Percentiles rank a stretch among this genome's conserved stretches.
Conservation (phyloP, 2,113 vertebrate genomes). For the Myrmophylax atrothorax region DNA sequence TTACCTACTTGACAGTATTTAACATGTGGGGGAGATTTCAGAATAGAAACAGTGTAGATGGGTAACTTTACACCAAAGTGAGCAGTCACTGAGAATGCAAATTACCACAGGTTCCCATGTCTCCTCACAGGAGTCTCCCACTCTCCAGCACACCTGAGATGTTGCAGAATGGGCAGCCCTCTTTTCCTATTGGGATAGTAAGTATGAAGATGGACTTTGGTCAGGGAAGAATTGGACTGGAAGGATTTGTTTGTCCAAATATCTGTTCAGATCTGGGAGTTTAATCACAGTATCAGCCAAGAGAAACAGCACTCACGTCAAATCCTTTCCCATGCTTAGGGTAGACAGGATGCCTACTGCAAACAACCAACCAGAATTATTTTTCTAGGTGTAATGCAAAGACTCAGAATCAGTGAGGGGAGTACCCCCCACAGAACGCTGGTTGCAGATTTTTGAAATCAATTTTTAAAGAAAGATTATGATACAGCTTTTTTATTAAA, state of each 20-base stretch:
- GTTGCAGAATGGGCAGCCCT: background rate
- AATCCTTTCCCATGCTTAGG: background rate
- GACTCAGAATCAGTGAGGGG: background rate
- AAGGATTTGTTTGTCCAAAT: background rate
- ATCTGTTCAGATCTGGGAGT: background rate
- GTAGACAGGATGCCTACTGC: background rate
- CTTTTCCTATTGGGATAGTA: background rate
- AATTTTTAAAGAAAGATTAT: background rate
- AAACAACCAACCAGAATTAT: background rate
- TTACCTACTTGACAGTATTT: background rate
- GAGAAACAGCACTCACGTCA: background rate
- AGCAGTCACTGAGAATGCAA: background rate
- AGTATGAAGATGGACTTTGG: background rate
- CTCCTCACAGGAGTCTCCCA: background rate
- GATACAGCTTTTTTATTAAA: background rate
- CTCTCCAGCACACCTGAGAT: background rate
- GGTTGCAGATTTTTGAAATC: background rate
- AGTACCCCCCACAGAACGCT: background rate
- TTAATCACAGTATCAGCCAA: background rate
- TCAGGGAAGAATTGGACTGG: background rate
- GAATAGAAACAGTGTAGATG: background rate
- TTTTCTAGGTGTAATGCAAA: background rate
- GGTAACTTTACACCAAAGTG: background rate
- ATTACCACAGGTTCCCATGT: background rate
- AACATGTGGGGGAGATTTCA: background rate